Percentiles rank a stretch among this genome's conserved stretches.
phyloP scores from a whole-genome alignment of 2,888 invertebrate species.

The Apotomis capreana region DNA sequence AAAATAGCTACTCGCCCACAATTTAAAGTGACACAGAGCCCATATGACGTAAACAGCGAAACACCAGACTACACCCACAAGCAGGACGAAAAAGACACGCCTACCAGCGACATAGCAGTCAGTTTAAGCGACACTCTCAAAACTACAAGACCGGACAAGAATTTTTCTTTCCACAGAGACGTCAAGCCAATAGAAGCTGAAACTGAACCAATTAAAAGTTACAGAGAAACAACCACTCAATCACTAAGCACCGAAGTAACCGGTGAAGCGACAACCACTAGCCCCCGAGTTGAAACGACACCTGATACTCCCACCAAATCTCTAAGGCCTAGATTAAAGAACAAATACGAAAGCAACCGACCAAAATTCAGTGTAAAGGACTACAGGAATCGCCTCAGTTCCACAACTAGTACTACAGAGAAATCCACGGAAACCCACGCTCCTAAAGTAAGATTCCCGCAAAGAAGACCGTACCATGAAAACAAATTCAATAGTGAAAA shows the following conservation, averaged over 20 bases:
- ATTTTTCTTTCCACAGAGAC: constrained; percentile 77
- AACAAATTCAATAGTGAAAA: constrained; percentile 59
- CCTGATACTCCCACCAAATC: constrained; percentile 59
- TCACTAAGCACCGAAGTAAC: constrained; percentile 49
- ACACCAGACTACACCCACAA: constrained; percentile 76
- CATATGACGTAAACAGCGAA: constrained; percentile 64
- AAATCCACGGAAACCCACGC: constrained; percentile 62
- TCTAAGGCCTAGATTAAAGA: constrained; percentile 71
- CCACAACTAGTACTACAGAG: constrained; percentile 79
- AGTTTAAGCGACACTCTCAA: constrained; percentile 65
- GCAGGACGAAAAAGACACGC: constrained; percentile 81
- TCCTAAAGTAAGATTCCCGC: constrained; percentile 77
- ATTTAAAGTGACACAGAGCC: constrained; percentile 56
- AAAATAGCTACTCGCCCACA: constrained; percentile 75
- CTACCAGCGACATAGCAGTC: constrained; percentile 78
- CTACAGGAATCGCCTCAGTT: constrained; percentile 86
- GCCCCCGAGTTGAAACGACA: constrained; percentile 62
- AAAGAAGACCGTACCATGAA: constrained; percentile 74
- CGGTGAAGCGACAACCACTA: constrained; percentile 60
- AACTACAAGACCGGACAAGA: constrained; percentile 60
- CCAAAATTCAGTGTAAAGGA: constrained; percentile 91
- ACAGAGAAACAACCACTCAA: constrained; percentile 61
- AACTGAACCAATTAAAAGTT: constrained; percentile 56
- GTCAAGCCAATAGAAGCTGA: constrained; percentile 75
- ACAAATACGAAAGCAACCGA: constrained; percentile 84